Evolutionary conservation across 1,140 invertebrate genomes (phyloP).

Genomic region (Ladona fulva): DNA sequence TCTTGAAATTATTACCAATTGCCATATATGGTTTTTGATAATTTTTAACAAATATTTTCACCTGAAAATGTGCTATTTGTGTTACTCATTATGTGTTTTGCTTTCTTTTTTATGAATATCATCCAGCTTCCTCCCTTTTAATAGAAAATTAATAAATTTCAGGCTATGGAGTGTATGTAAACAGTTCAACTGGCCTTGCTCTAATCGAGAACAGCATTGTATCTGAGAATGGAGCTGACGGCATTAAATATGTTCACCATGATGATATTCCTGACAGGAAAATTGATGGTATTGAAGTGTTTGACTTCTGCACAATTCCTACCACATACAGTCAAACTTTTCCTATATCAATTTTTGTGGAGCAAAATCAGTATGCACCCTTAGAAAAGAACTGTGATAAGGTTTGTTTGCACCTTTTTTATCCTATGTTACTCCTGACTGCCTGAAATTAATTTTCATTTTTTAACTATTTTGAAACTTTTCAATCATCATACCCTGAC

Average conservation of each 20-base stretch:
- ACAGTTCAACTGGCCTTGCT: constrained; percentile 70
- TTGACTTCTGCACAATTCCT: constrained; percentile 75
- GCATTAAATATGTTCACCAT: constrained; percentile 72
- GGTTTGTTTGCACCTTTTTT: constrained; percentile 31
- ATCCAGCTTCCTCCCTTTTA: neutral
- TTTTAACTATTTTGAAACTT: no score
- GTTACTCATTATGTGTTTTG: no score
- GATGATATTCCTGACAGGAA: constrained; percentile 62
- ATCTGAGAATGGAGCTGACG: constrained; percentile 74
- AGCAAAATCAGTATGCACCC: constrained; percentile 60
- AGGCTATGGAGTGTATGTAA: constrained; percentile 83
- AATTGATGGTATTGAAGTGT: constrained; percentile 56
- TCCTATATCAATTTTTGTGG: constrained; percentile 64
- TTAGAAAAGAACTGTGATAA: constrained; percentile 59
- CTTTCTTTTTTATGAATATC: no score
- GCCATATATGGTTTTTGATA: no score
- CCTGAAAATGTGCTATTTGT: no score
- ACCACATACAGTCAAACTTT: constrained; percentile 72
- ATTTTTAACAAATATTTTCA: no score
- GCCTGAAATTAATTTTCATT: no score
- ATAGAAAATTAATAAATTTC: constrained; percentile 17
- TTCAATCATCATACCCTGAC: no score
- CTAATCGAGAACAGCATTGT: constrained; percentile 62
- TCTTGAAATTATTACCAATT: no score
- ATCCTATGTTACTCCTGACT: no score